Evolutionary conservation across 2,113 vertebrate genomes (phyloP), one percentile per base, ranked within the genome.

Genomic region (Furnarius figulus): DNA sequence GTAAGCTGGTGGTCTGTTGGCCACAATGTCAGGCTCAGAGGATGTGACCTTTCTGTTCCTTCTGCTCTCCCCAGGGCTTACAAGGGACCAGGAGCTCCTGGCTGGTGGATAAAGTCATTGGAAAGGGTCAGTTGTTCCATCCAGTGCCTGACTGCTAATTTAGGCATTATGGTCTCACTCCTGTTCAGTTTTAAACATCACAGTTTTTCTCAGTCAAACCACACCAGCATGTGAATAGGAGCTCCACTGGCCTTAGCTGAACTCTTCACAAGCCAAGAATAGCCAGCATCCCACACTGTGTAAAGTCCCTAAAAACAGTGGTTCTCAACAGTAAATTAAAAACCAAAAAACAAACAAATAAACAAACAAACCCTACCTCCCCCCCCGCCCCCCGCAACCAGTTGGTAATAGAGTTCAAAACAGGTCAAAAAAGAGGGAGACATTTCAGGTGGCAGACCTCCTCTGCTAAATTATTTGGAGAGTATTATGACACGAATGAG

Each of bases 181-280:
- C 50, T 73, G 11, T 59, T 66, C 67, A 77, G 65, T 90, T 90
- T 88, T 72, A 93, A 90, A 90, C 52, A 72, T 66, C 17, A 6
- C 15, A 16, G 62, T 80, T 90, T 87, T 87, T 68, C 68, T 91
- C 42, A 84, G 73, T 87, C 66, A 85, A 83, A 85, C 78, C 78
- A 73, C 63, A 70, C 30, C 63, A 74, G 35, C 35, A 27, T 31
- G 82, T 46, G 77, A 91, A 90, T 40, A 95, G 28, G 87, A 31
- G 56, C 22, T 74, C 40, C 25, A 31, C 2, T 83, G 74, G 78
- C 87, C 93, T 90, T 21, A 89, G 85, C n/a, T 87, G 94, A 93
- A 94, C 94, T 85, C 37, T 68, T 76, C 77, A 47, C 4, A 79
- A 79, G 58, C 17, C 78, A 85, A 52, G 55, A 90, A 91, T 47